Base-by-base conservation (phyloP, 2,797 vertebrate genomes). In the Brotula barbata region DNA sequence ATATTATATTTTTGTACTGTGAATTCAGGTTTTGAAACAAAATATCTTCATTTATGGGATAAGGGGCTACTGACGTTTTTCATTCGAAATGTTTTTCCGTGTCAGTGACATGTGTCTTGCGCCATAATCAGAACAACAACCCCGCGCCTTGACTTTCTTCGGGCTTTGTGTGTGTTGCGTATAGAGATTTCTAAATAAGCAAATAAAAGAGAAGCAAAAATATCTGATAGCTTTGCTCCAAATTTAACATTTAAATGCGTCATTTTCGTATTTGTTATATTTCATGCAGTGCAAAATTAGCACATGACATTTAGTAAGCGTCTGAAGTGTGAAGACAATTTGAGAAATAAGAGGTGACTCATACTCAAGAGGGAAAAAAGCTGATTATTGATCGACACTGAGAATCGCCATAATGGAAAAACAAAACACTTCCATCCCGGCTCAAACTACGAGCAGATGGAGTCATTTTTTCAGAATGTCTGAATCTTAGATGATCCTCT, bases 1-100 rank as follows among this genome's bases (percentile, higher is more conserved):
- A 89, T 88, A 89, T 87, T 92, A 85, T 92, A 93, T 92, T 93
- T 92, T 93, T 92, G 88, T 92, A 92, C 88, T 83, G 91, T 91
- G 83, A 89, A 84, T 89, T 90, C 90, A 89, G 88, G 86, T 91
- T 92, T 87, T 90, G 65, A 87, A 90, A 87, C 83, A 87, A 89
- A 80, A 80, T 84, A 87, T 89, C 85, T 89, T 91, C 86, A 90
- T 88, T 88, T 81, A 90, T 85, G 91, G 92, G 89, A 92, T 78
- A 93, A 93, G 92, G 92, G 92, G 92, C 92, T 93, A 92, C 87
- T 85, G 88, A 91, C 74, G 79, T 92, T 90, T 90, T 89, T 84
- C 78, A 87, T 85, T 89, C 54, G 73, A 88, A 78, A 72, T 84
- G 75, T 91, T 83, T 84, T 81, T 79, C 71, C 85, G 83, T 87